Evolutionary conservation across 2,888 invertebrate species (phyloP), one percentile per base, ranked within the genome.

Genomic region (Spilosoma lubricipeda): DNA sequence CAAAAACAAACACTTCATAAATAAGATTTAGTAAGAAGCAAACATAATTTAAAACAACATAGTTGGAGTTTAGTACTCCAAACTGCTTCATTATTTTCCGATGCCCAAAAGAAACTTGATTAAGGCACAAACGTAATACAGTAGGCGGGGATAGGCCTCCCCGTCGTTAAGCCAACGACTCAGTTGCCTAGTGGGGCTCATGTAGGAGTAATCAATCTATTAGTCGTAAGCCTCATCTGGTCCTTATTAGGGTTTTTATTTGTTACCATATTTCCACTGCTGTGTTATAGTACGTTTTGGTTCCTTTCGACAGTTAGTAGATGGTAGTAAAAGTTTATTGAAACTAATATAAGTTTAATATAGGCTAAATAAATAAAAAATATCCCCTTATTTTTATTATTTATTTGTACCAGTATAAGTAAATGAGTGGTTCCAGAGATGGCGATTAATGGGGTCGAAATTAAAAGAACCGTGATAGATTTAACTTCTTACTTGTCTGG

Each of bases 161-260:
- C 78, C 75, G 78, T 83, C 85, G 84, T 83, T 82, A 82, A 85
- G 84, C 80, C 79, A 77, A 81, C 81, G 77, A 73, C 81, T 83
- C 79, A 80, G 82, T 79, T 80, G 79, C 80, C 80, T 85, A 79
- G 82, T 77, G 78, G 73, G 75, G 75, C 75, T 80, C 75, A 77
- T 81, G 80, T 80, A 52, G 80, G 78, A 79, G 78, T 85, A 81
- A 88, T 88, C 83, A 88, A 88, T 90, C 87, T 84, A 85, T 83
- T 82, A 86, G 82, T 71, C 75, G 74, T 81, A 76, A 84, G 83
- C 80, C 73, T 86, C 80, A 82, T 87, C 81, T 80, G 74, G 59
- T 63, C 77, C 76, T 77, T 85, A 82, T 80, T 79, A 75, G 77
- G 82, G 77, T 80, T 83, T 85, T 86, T 86, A 80, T 85, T 78